Evolutionary conservation across 2,888 invertebrate genomes (phyloP).

Genomic region (Rotaria magnacalcarata): DNA sequence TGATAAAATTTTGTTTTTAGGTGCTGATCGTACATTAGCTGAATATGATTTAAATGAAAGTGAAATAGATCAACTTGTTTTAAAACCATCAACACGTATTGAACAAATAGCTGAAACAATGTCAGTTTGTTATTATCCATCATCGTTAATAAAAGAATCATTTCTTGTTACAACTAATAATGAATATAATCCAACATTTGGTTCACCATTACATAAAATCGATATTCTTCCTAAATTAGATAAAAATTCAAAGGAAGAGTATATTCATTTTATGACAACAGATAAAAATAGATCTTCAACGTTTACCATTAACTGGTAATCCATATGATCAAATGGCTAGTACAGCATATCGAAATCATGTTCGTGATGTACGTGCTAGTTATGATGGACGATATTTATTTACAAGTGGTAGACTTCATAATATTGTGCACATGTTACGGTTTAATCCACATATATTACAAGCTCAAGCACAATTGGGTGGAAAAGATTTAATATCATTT

Average conservation of each 20-base stretch:
- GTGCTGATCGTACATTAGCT: constrained; percentile 50
- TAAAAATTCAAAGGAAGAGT: constrained; percentile 59
- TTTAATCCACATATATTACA: constrained; percentile 53
- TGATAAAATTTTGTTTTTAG: neutral
- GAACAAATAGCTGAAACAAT: constrained; percentile 68
- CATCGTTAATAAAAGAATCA: constrained; percentile 56
- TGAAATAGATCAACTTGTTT: constrained; percentile 54
- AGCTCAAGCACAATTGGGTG: constrained; percentile 57
- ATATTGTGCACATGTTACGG: constrained; percentile 63
- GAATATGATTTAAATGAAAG: constrained; percentile 58
- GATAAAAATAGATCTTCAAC: constrained; percentile 69
- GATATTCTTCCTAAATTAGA: constrained; percentile 30
- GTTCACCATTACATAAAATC: constrained; percentile 51
- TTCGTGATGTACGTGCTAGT: constrained; percentile 60
- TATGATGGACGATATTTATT: constrained; percentile 63
- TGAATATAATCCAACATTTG: constrained; percentile 69
- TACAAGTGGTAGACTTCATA: constrained; percentile 64
- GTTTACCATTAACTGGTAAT: constrained; percentile 71
- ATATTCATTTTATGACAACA: constrained; percentile 67
- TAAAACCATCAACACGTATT: constrained; percentile 63
- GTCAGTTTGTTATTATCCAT: constrained; percentile 62
- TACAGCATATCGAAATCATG: constrained; percentile 68
- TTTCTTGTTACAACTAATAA: constrained; percentile 66
- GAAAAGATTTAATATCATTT: constrained; percentile 65
- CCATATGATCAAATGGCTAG: constrained; percentile 65